Conservation (phyloP, 1,140 invertebrate species). For the Anthonomus grandis region DNA sequence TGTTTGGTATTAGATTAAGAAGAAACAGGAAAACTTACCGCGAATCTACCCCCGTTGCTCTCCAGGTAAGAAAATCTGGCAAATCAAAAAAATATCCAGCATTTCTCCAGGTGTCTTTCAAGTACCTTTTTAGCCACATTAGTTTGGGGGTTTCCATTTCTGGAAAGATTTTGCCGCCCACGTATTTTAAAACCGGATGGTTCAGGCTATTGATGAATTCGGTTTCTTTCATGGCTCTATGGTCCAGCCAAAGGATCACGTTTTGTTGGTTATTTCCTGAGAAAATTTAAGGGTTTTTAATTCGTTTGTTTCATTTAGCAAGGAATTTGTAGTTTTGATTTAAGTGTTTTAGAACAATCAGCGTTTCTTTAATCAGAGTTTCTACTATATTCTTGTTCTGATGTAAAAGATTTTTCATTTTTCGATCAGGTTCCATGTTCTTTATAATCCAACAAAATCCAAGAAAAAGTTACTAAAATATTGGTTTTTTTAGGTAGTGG, state of each 20-base stretch:
- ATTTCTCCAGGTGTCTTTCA: slow-evolving; percentile 65
- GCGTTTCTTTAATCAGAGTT: too few relatives aligned
- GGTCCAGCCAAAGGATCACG: slow-evolving; percentile 97
- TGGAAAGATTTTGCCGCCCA: slow-evolving; percentile 87
- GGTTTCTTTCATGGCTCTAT: slow-evolving; percentile 80
- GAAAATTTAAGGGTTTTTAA: not conserved
- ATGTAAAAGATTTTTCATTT: too few relatives aligned
- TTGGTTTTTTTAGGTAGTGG: too few relatives aligned
- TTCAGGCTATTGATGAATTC: slow-evolving; percentile 74
- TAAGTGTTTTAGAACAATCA: too few relatives aligned
- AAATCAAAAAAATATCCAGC: slow-evolving; percentile 83
- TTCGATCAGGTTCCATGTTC: too few relatives aligned
- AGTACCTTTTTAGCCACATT: slow-evolving; percentile 88
- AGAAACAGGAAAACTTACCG: slow-evolving; percentile 51
- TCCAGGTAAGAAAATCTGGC: slow-evolving; percentile 93
- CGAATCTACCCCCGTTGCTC: slow-evolving; percentile 72
- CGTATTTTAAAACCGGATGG: slow-evolving; percentile 77
- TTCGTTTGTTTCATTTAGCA: not conserved
- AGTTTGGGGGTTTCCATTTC: slow-evolving; percentile 97
- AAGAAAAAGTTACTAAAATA: too few relatives aligned
- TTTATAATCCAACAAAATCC: too few relatives aligned
- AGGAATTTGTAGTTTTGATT: not conserved
- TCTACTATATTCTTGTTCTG: too few relatives aligned
- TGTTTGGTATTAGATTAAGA: not conserved
- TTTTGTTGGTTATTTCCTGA: slow-evolving; percentile 70